Percentiles rank a stretch among this genome's conserved stretches.
Evolutionary conservation across 2,797 vertebrate species (phyloP).

Genomic region (Lutra lutra): DNA sequence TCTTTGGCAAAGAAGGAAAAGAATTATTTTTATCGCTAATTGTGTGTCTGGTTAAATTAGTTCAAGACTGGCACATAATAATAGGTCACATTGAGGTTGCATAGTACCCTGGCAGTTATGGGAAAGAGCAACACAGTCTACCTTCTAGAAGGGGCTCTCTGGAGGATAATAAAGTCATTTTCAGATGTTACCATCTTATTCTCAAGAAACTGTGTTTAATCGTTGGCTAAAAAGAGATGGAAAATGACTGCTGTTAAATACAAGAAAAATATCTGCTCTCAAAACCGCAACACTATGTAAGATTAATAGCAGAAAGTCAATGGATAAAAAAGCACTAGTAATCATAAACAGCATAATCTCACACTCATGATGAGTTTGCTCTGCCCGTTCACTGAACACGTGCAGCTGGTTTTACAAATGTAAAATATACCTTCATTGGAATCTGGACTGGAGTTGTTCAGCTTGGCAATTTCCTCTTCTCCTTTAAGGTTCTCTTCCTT

Average conservation of each 20-base stretch:
- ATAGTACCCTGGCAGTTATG: background rate
- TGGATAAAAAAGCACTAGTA: background rate
- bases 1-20: conserved; percentile 64
- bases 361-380: background rate
- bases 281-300: conserved; percentile 21
- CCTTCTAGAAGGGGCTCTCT: conserved; percentile 3
- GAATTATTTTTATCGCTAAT: conserved; percentile 55
- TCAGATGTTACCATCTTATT: conserved; percentile 49
- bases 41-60: conserved; percentile 48
- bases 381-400: background rate
- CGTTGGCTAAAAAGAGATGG: background rate
- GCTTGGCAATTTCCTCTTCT: conserved; percentile 78
- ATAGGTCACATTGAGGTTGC: background rate
- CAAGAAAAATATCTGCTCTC: conserved; percentile 29
- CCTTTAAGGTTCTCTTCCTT: conserved; percentile 79
- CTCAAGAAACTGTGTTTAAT: conserved; percentile 38
- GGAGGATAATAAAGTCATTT: conserved; percentile 17
- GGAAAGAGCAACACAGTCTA: background rate
- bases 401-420: background rate
- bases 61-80: conserved; percentile 13
- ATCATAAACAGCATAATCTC: background rate
- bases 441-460: conserved; percentile 61
- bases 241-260: conserved; percentile 12
- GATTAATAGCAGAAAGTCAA: background rate
- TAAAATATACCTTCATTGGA: conserved; percentile 83